Percentiles rank a stretch among this genome's conserved stretches.
Conservation (phyloP, 2,113 vertebrate species). For the Tupaia chinensis region DNA sequence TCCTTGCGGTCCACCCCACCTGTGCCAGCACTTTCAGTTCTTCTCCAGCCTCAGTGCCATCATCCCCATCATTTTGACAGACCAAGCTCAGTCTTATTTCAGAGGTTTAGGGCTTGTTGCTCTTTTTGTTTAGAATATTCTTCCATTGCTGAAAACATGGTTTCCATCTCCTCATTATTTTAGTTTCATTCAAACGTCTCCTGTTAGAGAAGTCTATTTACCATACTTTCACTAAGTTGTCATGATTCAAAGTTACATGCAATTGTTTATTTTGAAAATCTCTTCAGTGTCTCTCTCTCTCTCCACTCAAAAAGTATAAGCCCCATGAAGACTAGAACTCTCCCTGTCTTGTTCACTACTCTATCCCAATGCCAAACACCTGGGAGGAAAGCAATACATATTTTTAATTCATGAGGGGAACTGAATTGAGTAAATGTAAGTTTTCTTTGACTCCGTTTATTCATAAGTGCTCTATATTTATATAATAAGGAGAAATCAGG, state of each 20-base stretch:
- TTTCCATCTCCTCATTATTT: background rate
- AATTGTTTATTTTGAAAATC: background rate
- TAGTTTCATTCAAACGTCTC: background rate
- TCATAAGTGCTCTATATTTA: background rate
- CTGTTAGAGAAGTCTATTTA: background rate
- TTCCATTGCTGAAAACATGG: background rate
- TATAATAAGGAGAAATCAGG: background rate
- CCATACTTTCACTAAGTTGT: background rate
- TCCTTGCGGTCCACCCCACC: fast-evolving
- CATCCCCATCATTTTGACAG: background rate
- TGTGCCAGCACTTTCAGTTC: too few relatives aligned
- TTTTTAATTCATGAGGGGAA: slow-evolving; percentile 6
- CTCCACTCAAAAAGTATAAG: background rate
- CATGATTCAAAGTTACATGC: background rate
- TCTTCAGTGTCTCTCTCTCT: background rate
- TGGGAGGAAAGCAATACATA: background rate
- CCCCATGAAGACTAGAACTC: background rate
- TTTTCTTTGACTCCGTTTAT: background rate
- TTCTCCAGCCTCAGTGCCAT: background rate
- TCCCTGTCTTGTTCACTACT: background rate
- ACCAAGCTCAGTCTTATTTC: background rate
- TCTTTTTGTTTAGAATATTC: background rate
- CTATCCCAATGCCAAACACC: background rate
- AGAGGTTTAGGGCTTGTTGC: background rate
- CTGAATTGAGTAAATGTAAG: background rate